A percentile compares a stretch with the other conserved stretches of the same genome.
phyloP scores from a whole-genome alignment of 2,113 vertebrate genomes.

The Lichenostomus cassidix region DNA sequence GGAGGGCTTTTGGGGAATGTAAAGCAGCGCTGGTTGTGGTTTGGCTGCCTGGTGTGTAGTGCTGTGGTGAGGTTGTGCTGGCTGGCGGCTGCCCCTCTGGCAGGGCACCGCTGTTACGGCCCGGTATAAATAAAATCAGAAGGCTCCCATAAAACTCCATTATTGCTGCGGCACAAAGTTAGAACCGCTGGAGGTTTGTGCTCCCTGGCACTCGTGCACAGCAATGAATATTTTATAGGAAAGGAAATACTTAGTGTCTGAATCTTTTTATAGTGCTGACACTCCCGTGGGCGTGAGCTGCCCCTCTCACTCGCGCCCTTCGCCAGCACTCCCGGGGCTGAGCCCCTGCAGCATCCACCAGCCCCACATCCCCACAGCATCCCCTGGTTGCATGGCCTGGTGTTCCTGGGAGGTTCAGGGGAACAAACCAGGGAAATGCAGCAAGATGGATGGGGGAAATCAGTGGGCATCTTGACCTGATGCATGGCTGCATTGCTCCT shows the following conservation, averaged over 20 bases:
- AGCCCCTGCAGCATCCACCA: background rate
- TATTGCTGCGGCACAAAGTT: slow-evolving; percentile 83
- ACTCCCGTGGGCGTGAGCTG: slow-evolving; percentile 71
- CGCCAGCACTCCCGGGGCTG: background rate
- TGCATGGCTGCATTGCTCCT: background rate
- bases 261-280: slow-evolving; percentile 92
- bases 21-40: accelerated
- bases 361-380: background rate
- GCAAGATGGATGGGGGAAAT: too few relatives aligned
- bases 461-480: background rate
- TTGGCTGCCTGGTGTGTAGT: background rate
- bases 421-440: background rate
- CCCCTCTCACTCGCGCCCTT: background rate
- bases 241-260: slow-evolving; percentile 90
- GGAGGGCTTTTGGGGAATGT: background rate
- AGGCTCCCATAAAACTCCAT: slow-evolving; percentile 76
- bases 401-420: accelerated
- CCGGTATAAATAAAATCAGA: slow-evolving; percentile 71
- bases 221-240: slow-evolving; percentile 98
- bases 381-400: background rate
- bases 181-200: slow-evolving; percentile 92
- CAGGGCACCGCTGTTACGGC: slow-evolving; percentile 18
- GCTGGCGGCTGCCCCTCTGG: background rate
- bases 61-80: background rate
- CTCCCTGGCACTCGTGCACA: slow-evolving; percentile 79